Conservation (phyloP, 2,113 vertebrate genomes). For the Numida meleagris region DNA sequence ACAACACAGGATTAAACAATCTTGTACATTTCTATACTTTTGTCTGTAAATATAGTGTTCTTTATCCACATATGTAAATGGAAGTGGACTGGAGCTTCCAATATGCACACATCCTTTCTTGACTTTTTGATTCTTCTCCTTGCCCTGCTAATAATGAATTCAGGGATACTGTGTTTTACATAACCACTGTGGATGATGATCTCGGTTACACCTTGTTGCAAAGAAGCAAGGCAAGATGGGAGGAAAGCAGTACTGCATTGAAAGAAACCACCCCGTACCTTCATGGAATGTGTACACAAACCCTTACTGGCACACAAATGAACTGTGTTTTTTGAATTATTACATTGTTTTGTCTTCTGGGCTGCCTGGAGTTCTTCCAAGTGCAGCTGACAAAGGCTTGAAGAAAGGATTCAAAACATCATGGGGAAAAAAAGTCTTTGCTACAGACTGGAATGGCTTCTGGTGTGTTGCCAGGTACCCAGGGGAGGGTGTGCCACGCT, state of each 20-base stretch:
- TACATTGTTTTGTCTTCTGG: slow-evolving; percentile 64
- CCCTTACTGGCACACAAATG: not conserved
- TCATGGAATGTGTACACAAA: not conserved
- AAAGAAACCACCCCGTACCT: not conserved
- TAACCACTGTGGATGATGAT: not conserved
- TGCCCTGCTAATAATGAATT: not conserved
- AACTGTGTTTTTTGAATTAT: not conserved
- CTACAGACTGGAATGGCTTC: slow-evolving; percentile 41
- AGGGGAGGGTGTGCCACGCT: not conserved
- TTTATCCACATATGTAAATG: not conserved
- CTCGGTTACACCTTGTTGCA: not conserved
- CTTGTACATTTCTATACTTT: not conserved
- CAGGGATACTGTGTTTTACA: not conserved
- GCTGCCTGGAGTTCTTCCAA: slow-evolving; percentile 69
- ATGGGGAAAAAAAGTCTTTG: not conserved
- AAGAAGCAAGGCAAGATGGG: not conserved
- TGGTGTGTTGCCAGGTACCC: not conserved
- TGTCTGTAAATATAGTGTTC: not conserved
- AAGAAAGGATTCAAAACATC: slow-evolving; percentile 52
- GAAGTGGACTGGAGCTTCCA: not conserved
- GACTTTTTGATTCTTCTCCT: not conserved
- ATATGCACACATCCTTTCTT: not conserved
- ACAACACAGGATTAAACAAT: not conserved
- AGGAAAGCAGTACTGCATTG: not conserved
- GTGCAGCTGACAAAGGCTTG: slow-evolving; percentile 57